Evolutionary conservation across 2,113 vertebrate genomes (phyloP), one percentile per base, ranked within the genome.

Genomic region (Menura novaehollandiae): DNA sequence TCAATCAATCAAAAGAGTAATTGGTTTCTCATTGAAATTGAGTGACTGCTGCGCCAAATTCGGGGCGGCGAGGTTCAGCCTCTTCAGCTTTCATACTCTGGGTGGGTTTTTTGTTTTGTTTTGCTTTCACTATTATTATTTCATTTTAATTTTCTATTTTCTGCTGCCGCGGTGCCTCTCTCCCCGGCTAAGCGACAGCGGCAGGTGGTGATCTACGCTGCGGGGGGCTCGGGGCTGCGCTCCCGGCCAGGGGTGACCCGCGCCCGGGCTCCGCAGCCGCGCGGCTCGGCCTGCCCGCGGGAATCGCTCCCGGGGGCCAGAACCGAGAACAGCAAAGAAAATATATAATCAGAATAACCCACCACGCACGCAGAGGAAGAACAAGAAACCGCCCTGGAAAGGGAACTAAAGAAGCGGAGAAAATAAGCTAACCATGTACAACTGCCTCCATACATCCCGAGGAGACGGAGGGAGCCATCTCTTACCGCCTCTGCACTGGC

Each of bases 401-500:
- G 14, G 55, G 53, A 67, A 56, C 69, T 35, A 43, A 68, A 73
- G 91, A 22, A 71, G 88, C 53, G 68, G 82, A 93, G 88, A 89
- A 84, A 84, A 91, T 22, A 59, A 82, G 88, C 90, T 91, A 95
- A 89, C 82, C 88, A 85, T 93, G 91, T 85, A 71, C 82, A 94
- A 82, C 80, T 76, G 68, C 81, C 69, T 95, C 80, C 39, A 60
- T 32, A 77, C 76, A 90, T 74, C 89, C 83, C 76, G 87, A 79
- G 93, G 88, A 96, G 95, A 88, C 88, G 59, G 95, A 83, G 88
- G 69, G 97, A 98, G 97, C 97, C 97, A 97, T 94, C 88, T 98
- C 98, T 99, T 98, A 98, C 98, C 99, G 97, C 98, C 98, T 99
- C 97, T 98, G 98, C 98, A 99, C 98, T 89, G 99, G 98, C 94